Conservation (phyloP, 2,888 invertebrate genomes). For the Sclerodermus sp. region DNA sequence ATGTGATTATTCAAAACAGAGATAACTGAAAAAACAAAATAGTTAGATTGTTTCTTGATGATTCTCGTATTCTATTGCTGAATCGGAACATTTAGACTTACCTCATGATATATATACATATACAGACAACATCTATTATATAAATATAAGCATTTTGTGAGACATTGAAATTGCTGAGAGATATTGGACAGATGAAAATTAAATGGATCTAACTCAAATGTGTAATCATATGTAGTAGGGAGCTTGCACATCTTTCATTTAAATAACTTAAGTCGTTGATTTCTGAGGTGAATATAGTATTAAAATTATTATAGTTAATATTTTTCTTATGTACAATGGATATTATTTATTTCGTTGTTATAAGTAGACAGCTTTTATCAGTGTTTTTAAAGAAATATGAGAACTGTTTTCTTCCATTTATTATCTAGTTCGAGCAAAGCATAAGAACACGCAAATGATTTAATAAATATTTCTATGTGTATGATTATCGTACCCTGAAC, state of each 20-base stretch:
- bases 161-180: slow-evolving; percentile 15
- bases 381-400: not conserved
- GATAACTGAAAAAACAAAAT: too few species aligned
- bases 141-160: slow-evolving; percentile 40
- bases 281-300: too few species aligned
- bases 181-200: slow-evolving; percentile 16
- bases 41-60: slow-evolving; percentile 4
- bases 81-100: not conserved
- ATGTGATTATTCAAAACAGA: too few species aligned
- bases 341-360: too few species aligned
- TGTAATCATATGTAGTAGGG: slow-evolving; percentile 8
- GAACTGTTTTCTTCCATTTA: too few species aligned
- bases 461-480: slow-evolving; percentile 52
- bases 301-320: too few species aligned
- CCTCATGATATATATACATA: slow-evolving; percentile 5
- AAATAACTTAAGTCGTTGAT: too few species aligned
- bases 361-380: too few species aligned
- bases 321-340: too few species aligned
- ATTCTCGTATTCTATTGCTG: not conserved
- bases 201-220: slow-evolving; percentile 21
- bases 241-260: too few species aligned
- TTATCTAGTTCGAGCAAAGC: not conserved
- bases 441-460: slow-evolving; percentile 47
- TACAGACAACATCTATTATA: slow-evolving; percentile 38
- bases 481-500: slow-evolving; percentile 38